A percentile compares a stretch with the other conserved stretches of the same genome.
These are phyloP conservation scores for Arrhopalites spinosus DNA, from an alignment of 2,888 invertebrate genomes.

Conservation along the genomic window DNA sequence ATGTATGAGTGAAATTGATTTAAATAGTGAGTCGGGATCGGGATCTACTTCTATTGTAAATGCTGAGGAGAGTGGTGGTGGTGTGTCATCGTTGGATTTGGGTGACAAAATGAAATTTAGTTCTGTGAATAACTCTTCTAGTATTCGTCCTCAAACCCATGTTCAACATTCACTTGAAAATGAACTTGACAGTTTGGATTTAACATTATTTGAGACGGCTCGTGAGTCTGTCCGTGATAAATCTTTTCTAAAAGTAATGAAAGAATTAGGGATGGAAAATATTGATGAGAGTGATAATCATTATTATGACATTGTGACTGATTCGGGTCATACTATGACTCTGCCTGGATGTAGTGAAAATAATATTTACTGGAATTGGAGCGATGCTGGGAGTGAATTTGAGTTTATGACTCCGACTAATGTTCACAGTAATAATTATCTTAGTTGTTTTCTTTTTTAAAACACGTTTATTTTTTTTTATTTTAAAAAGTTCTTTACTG, in stretches of 20 bases:
- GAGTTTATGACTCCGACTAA: slow-evolving; percentile 51
- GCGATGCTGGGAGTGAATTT: slow-evolving; percentile 56
- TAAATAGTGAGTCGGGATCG: slow-evolving; percentile 53
- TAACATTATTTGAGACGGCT: slow-evolving; percentile 66
- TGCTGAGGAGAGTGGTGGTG: too few species aligned
- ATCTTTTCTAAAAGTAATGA: slow-evolving; percentile 33
- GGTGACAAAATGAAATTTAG: slow-evolving; percentile 39
- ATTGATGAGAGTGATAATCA: slow-evolving; percentile 37
- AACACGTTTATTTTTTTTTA: not conserved
- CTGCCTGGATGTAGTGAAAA: not conserved
- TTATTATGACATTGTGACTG: slow-evolving; percentile 44
- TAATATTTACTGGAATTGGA: slow-evolving; percentile 48
- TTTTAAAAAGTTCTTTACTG: not conserved
- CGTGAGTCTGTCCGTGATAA: slow-evolving; percentile 32
- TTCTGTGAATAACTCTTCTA: slow-evolving; percentile 13
- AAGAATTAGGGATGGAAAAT: slow-evolving; percentile 29
- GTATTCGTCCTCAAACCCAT: too few species aligned
- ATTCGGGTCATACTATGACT: not conserved
- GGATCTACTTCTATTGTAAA: slow-evolving; percentile 23
- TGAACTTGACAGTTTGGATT: slow-evolving; percentile 72
- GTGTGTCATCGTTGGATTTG: not conserved
- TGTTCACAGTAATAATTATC: slow-evolving; percentile 18
- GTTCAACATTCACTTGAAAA: slow-evolving; percentile 42
- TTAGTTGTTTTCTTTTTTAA: too few species aligned
- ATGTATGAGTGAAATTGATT: slow-evolving; percentile 56